phyloP scores from a whole-genome alignment of 1,140 invertebrate species.

The Pseudomyrmex concolor region DNA sequence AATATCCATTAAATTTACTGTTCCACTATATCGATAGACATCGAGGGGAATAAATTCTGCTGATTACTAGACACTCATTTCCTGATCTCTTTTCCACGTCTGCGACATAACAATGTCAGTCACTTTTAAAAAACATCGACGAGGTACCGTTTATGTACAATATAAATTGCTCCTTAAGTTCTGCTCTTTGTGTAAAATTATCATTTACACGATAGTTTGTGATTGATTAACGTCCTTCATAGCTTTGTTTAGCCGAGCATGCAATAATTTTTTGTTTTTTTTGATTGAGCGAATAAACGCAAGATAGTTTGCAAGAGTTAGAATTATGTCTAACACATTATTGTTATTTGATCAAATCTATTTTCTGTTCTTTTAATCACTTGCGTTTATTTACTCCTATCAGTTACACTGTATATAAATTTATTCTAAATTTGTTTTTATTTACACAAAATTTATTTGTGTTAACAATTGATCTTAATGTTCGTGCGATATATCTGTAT shows the following conservation, averaged over 20 bases:
- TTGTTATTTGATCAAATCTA: background rate
- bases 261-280: conserved; percentile 30
- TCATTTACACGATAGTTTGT: background rate
- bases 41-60: conserved; percentile 4
- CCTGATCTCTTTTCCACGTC: conserved; percentile 23
- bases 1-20: conserved; percentile 2
- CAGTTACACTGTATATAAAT: background rate
- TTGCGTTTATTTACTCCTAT: conserved; percentile 18
- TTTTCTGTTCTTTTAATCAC: background rate
- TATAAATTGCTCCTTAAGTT: conserved; percentile 11
- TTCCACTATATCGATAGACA: conserved; percentile 8
- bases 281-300: conserved; percentile 14
- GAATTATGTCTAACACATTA: background rate
- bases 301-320: background rate
- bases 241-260: background rate
- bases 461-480: background rate
- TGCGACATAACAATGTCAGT: conserved; percentile 53
- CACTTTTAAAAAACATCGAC: conserved; percentile 63
- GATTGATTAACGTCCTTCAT: background rate
- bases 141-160: conserved; percentile 48
- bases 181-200: conserved; percentile 9
- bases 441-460: background rate
- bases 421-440: background rate
- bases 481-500: conserved; percentile 46
- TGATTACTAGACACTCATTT: conserved; percentile 26